Evolutionary conservation across 1,140 invertebrate genomes (phyloP).

Genomic region (Formica exsecta): DNA sequence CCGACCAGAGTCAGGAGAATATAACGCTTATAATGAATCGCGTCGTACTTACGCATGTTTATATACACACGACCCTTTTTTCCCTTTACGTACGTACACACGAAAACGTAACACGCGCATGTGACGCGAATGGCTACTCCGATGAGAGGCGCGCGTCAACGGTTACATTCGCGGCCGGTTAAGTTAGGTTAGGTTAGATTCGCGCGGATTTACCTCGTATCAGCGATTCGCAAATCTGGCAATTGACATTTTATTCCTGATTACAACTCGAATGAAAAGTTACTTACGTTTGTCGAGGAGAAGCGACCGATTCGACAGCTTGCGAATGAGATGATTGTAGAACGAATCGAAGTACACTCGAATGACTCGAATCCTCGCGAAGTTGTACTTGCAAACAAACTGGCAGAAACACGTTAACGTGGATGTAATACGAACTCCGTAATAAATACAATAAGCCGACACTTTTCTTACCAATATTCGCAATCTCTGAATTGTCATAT

Average conservation of each 20-base stretch:
- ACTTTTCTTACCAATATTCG: neutral
- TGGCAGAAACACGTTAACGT: neutral
- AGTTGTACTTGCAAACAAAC: neutral
- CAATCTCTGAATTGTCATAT: slow-evolving; percentile 6
- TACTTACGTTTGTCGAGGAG: slow-evolving; percentile 15
- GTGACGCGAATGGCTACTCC: neutral
- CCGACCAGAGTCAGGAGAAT: neutral
- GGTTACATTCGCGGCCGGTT: neutral
- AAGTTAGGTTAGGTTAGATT: neutral
- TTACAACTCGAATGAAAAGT: too few relatives aligned
- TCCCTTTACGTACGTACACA: neutral
- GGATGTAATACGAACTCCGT: too few relatives aligned
- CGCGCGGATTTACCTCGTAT: neutral
- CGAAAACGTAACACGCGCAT: neutral
- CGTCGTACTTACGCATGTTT: slow-evolving; percentile 50
- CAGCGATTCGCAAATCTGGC: too few relatives aligned
- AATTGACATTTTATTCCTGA: too few relatives aligned
- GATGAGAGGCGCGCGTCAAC: neutral
- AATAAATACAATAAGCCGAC: neutral
- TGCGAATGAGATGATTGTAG: neutral
- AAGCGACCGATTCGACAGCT: neutral
- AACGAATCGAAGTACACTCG: neutral
- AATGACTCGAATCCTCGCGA: neutral
- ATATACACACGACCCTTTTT: slow-evolving; percentile 23
- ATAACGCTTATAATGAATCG: slow-evolving; percentile 15